Percentiles rank a stretch among this genome's conserved stretches.
Evolutionary conservation across 2,888 invertebrate genomes (phyloP).

Genomic region (Pandemis corylana): DNA sequence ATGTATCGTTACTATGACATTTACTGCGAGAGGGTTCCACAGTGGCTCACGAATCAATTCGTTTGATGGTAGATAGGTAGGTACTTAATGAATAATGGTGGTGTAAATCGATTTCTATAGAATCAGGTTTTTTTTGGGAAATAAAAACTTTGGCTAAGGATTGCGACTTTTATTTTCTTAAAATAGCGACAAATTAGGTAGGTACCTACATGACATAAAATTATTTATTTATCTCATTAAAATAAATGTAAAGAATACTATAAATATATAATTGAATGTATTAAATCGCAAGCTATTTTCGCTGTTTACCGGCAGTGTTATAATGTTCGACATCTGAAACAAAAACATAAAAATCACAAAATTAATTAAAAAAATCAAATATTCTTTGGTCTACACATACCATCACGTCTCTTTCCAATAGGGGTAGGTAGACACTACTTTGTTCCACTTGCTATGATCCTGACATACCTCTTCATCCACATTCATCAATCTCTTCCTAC

Average conservation of each 20-base stretch:
- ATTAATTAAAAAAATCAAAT: not conserved
- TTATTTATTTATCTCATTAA: slow-evolving; percentile 10
- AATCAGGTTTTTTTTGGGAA: not conserved
- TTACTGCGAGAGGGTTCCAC: too few relatives aligned
- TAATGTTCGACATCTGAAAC: slow-evolving; percentile 70
- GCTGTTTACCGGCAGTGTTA: slow-evolving; percentile 61
- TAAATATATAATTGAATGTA: slow-evolving; percentile 42
- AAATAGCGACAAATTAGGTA: slow-evolving; percentile 3
- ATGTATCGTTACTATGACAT: too few relatives aligned
- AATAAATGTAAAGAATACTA: slow-evolving; percentile 38
- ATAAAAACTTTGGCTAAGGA: not conserved
- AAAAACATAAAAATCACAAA: slow-evolving; percentile 39
- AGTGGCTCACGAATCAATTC: too few relatives aligned
- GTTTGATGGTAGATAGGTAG: too few relatives aligned
- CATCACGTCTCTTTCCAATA: too few relatives aligned
- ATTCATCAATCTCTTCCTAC: too few relatives aligned
- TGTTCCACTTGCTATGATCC: too few relatives aligned
- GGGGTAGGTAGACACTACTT: too few relatives aligned
- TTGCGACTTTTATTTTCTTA: not conserved
- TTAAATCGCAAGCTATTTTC: slow-evolving; percentile 44
- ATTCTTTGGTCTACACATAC: too few relatives aligned
- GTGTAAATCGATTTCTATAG: not conserved
- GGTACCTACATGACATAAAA: not conserved
- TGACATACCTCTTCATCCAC: too few relatives aligned
- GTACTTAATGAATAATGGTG: too few relatives aligned